A percentile compares a stretch with the other conserved stretches of the same genome.
Evolutionary conservation across 2,888 invertebrate genomes (phyloP).

Genomic region (Hipparchia semele): DNA sequence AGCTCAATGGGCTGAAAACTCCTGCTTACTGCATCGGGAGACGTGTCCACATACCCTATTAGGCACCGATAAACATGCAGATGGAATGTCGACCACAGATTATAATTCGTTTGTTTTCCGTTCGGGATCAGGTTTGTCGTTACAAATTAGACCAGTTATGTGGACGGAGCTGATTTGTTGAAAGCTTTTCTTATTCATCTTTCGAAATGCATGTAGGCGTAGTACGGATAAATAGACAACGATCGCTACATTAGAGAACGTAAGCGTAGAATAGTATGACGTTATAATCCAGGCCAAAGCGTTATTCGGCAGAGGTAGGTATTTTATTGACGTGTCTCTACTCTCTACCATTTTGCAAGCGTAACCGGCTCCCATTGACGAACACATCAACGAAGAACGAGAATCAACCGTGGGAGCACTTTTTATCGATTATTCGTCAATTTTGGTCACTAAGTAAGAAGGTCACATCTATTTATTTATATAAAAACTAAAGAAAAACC

Average conservation of each 20-base stretch:
- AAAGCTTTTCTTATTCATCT: neutral
- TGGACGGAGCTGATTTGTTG: neutral
- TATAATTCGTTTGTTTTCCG: conserved; percentile 39
- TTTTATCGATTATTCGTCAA: too few species aligned
- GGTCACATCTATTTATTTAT: too few species aligned
- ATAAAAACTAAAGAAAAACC: too few species aligned
- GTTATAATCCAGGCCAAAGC: too few species aligned
- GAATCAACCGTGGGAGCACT: too few species aligned
- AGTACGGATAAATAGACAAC: neutral
- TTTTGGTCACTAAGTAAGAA: too few species aligned
- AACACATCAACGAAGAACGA: too few species aligned
- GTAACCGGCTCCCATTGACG: too few species aligned
- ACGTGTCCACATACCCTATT: conserved; percentile 72
- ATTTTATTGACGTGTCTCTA: neutral
- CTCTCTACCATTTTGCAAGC: too few species aligned
- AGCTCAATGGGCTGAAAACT: conserved; percentile 59
- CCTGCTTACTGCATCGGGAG: conserved; percentile 56
- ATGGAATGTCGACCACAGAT: conserved; percentile 59
- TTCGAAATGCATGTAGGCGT: neutral
- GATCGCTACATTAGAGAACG: neutral
- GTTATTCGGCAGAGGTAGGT: neutral
- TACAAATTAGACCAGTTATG: conserved; percentile 25
- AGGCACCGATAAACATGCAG: conserved; percentile 60
- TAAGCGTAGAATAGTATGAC: too few species aligned
- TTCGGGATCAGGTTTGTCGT: conserved; percentile 32